phyloP scores from a whole-genome alignment of 2,113 vertebrate species.

The Sapayoa aenigma region DNA sequence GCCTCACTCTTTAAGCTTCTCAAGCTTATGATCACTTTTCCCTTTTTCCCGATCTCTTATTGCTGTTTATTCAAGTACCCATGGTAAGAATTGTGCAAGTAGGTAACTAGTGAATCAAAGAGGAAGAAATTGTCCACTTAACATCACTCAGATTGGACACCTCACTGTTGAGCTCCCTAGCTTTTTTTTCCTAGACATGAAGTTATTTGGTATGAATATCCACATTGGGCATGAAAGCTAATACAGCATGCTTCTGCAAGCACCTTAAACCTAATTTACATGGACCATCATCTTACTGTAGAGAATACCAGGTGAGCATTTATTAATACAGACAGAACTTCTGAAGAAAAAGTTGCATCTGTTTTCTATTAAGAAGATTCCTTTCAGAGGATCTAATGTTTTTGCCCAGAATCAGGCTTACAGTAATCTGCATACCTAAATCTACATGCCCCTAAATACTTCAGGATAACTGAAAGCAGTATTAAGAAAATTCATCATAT shows the following conservation, averaged over 20 bases:
- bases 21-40: neutral
- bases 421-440: neutral
- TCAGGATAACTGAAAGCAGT: neutral
- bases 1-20: neutral
- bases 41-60: neutral
- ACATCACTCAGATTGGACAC: neutral
- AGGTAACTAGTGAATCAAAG: neutral
- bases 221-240: neutral
- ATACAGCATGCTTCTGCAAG: neutral
- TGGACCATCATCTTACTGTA: neutral
- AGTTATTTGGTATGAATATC: neutral
- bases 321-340: neutral
- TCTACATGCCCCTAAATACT: neutral
- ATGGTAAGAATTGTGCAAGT: neutral
- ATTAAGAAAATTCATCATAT: neutral
- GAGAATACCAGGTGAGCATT: neutral
- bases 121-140: neutral
- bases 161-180: neutral
- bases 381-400: neutral
- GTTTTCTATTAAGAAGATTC: neutral
- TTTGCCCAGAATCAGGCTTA: neutral
- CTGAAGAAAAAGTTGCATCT: neutral
- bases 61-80: neutral
- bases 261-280: neutral
- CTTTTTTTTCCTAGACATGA: neutral